Evolutionary conservation across 2,888 invertebrate genomes (phyloP).

Genomic region (Amphiduros pacificus): DNA sequence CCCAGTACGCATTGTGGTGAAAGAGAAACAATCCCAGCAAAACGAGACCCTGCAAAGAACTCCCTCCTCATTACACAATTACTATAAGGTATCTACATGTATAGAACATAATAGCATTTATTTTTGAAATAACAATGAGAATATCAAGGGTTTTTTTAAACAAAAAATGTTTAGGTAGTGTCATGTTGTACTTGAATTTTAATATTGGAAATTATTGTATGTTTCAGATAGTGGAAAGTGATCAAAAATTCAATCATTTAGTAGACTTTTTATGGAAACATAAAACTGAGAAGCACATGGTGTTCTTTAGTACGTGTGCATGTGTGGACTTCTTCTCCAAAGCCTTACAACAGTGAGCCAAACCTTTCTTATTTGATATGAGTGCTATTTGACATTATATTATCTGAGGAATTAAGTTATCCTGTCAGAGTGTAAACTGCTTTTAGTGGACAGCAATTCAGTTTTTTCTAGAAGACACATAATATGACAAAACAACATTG

Average conservation of each 20-base stretch:
- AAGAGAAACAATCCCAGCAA: slow-evolving; percentile 67
- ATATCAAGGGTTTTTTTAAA: background rate
- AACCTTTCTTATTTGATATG: no score
- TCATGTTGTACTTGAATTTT: no score
- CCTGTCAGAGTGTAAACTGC: no score
- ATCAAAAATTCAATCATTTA: slow-evolving; percentile 77
- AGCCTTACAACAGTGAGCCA: slow-evolving; percentile 63
- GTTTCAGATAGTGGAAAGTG: slow-evolving; percentile 44
- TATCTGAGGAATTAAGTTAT: no score
- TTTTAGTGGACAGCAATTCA: no score
- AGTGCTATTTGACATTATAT: no score
- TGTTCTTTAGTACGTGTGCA: slow-evolving; percentile 94
- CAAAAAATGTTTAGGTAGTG: no score
- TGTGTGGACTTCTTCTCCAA: slow-evolving; percentile 90
- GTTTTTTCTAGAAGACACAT: no score
- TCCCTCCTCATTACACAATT: slow-evolving; percentile 67
- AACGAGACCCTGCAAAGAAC: slow-evolving; percentile 51
- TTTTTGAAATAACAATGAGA: no score
- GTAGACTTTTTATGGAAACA: slow-evolving; percentile 74
- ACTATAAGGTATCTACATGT: slow-evolving; percentile 72
- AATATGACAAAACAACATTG: no score
- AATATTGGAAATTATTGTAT: background rate
- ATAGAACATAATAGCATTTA: no score
- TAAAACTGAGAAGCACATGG: slow-evolving; percentile 67
- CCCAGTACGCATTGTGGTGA: slow-evolving; percentile 86